Conservation (phyloP, 2,888 invertebrate genomes). For the Kuschelorhynchus macadamiae region DNA sequence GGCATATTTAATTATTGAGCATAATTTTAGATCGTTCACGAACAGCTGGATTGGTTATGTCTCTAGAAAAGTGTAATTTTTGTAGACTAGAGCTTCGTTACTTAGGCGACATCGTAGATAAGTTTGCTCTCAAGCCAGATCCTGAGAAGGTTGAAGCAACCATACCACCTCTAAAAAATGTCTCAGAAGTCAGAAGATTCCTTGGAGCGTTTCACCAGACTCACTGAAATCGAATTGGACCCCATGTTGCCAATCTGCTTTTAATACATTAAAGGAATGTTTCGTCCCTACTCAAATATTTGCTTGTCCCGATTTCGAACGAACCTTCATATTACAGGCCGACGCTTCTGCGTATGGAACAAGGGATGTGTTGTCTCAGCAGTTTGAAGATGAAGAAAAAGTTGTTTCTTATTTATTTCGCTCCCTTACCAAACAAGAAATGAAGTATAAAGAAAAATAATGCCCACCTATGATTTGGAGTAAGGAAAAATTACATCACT, state of each 20-base stretch:
- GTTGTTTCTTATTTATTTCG: constrained; percentile 49
- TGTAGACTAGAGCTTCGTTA: constrained; percentile 55
- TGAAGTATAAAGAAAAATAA: no score
- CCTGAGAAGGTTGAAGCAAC: constrained; percentile 38
- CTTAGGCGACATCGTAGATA: constrained; percentile 60
- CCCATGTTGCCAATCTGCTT: constrained; percentile 38
- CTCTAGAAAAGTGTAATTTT: constrained; percentile 25
- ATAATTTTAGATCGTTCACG: no score
- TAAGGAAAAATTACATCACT: no score
- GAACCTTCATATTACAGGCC: constrained; percentile 8
- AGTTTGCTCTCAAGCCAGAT: constrained; percentile 53
- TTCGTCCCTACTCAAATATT: constrained; percentile 51
- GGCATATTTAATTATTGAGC: no score
- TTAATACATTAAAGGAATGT: constrained; percentile 40
- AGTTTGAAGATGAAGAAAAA: constrained; percentile 45
- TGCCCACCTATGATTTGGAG: no score
- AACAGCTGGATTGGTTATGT: neutral
- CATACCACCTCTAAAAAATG: no score
- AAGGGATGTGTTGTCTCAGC: constrained; percentile 50
- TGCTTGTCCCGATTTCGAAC: constrained; percentile 51
- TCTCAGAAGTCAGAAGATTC: no score
- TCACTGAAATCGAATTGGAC: constrained; percentile 53
- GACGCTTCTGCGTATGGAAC: constrained; percentile 46
- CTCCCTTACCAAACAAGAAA: constrained; percentile 40
- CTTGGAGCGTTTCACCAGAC: no score